phyloP scores from a whole-genome alignment of 2,113 vertebrate species.

The Sylvilagus bachmani region DNA sequence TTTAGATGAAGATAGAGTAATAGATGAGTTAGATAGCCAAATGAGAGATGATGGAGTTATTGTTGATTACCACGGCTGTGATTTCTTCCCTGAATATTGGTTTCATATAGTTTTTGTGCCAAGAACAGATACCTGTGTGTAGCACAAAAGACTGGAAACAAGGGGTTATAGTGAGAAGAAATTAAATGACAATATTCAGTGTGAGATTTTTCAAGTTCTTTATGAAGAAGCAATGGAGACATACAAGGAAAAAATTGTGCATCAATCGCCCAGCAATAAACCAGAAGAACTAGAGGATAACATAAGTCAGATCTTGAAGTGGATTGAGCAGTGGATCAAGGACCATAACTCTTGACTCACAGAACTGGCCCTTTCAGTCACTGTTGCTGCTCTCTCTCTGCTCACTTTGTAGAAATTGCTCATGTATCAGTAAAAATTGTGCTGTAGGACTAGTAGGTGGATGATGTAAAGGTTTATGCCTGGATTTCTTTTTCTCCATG shows the following conservation, averaged over 20 bases:
- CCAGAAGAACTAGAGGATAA: conserved; percentile 96
- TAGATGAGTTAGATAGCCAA: too few relatives aligned
- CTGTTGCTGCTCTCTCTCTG: background rate
- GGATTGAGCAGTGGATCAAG: conserved; percentile 88
- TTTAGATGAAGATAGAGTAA: conserved; percentile 82
- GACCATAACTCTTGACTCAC: too few relatives aligned
- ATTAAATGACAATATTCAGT: too few relatives aligned
- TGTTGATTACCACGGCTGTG: too few relatives aligned
- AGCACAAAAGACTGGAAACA: too few relatives aligned
- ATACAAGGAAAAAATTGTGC: conserved; percentile 95
- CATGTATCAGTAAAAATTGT: background rate
- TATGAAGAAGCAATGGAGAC: conserved; percentile 90
- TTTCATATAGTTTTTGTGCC: too few relatives aligned
- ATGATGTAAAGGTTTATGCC: conserved; percentile 52
- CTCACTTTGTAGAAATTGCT: background rate
- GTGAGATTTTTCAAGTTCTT: too few relatives aligned
- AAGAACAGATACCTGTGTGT: too few relatives aligned
- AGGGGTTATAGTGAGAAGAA: too few relatives aligned
- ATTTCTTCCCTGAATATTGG: too few relatives aligned
- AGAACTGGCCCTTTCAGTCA: background rate
- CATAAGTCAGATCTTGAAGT: conserved; percentile 93
- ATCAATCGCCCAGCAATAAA: conserved; percentile 95
- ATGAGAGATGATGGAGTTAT: too few relatives aligned
- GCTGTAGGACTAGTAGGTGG: background rate
- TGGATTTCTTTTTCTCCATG: conserved; percentile 60